Base-by-base conservation (phyloP, 2,888 invertebrate species). In the Digitonthophagus gazella region DNA sequence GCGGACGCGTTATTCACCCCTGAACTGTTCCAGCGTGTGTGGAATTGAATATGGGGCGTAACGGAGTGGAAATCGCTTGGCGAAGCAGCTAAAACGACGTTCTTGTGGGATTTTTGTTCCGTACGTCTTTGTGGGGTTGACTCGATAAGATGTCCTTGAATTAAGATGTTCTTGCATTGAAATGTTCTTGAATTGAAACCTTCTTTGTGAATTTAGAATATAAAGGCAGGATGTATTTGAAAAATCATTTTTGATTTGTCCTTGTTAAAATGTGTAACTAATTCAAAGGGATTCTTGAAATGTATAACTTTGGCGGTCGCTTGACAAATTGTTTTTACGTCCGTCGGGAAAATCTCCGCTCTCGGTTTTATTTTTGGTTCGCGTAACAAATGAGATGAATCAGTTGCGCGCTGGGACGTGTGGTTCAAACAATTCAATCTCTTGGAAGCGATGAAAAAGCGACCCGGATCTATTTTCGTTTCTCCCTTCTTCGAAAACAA, bases 1-100 rank as follows among this genome's bases (percentile, higher is more conserved):
- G 61, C 18, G n/a, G n/a, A n/a, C n/a, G 20, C 8, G 18, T 61
- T 18, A n/a, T 14, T 18, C 18, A 61, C 61, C 61, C 18, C 16
- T 61, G 16, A 61, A 61, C 54, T 61, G 61, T 61, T 15, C 20
- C 22, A 57, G 55, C 61, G 63, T 67, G 67, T 67, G 67, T 63
- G 61, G 61, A 44, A 44, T 44, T 44, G 6, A 44, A 44, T 8
- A 44, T 11, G 28, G 6, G 1, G 3, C 28, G 1, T 3, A 6
- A 22, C 22, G 22, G 6, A 6, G 22, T 6, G 22, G 22, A 22
- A 22, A 22, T 6, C 6, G 22, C 6, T 22, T n/a, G n/a, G n/a
- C n/a, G n/a, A n/a, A n/a, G n/a, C n/a, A n/a, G n/a, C n/a, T n/a
- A n/a, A n/a, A n/a, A n/a, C n/a, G n/a, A n/a, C n/a, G n/a, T n/a